Evolutionary conservation across 2,113 vertebrate species (phyloP).

Genomic region (Strix uralensis): DNA sequence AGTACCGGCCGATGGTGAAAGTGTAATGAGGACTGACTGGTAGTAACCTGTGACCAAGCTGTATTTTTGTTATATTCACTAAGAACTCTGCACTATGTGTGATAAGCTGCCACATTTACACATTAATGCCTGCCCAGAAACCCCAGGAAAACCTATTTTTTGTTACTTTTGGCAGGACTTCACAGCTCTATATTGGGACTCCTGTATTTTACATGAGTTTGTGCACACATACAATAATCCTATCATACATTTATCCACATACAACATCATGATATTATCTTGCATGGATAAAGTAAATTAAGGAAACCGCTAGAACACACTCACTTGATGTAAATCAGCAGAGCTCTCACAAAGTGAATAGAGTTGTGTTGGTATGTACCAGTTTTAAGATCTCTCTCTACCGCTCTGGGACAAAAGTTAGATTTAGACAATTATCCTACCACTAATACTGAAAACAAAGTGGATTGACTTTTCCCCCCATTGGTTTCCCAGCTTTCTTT

Average conservation of each 20-base stretch:
- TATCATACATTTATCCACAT: not conserved
- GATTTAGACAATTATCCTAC: not conserved
- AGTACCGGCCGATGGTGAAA: not conserved
- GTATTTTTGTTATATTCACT: not conserved
- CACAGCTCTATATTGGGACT: not conserved
- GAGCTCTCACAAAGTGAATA: not conserved
- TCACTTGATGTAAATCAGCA: not conserved
- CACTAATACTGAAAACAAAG: not conserved
- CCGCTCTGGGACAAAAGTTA: not conserved
- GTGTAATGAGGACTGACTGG: not conserved
- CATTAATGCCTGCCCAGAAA: not conserved
- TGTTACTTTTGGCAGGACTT: not conserved
- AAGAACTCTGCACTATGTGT: not conserved
- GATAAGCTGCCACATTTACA: not conserved
- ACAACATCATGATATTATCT: rapidly evolving
- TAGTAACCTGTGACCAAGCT: not conserved
- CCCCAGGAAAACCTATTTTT: not conserved
- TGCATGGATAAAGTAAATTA: not conserved
- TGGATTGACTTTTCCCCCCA: not conserved
- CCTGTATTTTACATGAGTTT: not conserved
- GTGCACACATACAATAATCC: not conserved
- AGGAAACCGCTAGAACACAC: not conserved
- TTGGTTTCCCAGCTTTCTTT: not conserved
- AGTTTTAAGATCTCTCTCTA: not conserved
- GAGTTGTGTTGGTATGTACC: not conserved